These are phyloP conservation scores for Syritta pipiens DNA, from an alignment of 2,888 invertebrate species.

Conservation along the genomic window DNA sequence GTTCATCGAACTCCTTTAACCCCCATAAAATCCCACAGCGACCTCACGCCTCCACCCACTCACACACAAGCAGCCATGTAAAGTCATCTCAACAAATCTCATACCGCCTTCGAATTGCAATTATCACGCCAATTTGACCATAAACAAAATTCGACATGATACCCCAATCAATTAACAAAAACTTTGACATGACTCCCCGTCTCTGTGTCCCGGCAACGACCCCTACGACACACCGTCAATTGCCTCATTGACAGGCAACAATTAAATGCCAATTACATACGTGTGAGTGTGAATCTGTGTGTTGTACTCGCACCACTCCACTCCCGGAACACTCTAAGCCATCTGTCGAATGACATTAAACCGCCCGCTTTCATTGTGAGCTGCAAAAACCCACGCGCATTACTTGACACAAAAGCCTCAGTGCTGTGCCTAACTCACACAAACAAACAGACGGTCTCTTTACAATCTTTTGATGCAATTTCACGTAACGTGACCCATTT, in stretches of 20 bases:
- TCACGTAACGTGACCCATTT: constrained; percentile 43
- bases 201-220: constrained; percentile 11
- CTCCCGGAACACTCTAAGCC: constrained; percentile 28
- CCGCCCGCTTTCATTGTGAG: constrained; percentile 5
- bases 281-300: background rate
- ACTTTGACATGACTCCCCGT: constrained; percentile 8
- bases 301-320: background rate
- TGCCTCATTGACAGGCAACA: constrained; percentile 14
- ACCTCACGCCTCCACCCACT: no score
- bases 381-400: constrained; percentile 2
- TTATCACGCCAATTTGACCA: no score
- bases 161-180: constrained; percentile 27
- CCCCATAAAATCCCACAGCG: no score
- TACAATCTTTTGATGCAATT: constrained; percentile 3
- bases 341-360: constrained; percentile 8
- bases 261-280: background rate
- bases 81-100: no score
- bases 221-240: no score
- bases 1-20: no score
- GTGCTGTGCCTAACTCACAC: no score
- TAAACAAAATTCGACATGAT: no score
- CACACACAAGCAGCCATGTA: no score
- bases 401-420: background rate
- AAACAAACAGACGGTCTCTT: no score
- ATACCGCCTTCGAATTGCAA: no score